Base-by-base conservation (phyloP, 2,888 invertebrate species). In the Cheilosia impressa region DNA sequence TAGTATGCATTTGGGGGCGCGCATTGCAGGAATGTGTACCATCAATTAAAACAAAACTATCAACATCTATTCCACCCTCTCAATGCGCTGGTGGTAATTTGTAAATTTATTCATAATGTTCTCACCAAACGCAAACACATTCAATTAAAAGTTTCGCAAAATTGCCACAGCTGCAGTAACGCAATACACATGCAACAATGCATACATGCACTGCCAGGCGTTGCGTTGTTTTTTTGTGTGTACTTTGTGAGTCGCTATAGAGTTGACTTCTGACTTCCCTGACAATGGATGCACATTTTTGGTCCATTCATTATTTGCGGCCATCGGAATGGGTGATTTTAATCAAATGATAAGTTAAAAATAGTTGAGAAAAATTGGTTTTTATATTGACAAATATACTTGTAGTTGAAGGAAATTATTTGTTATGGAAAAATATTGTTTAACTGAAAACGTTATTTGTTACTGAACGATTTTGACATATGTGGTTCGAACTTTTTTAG, bases 1-100 rank as follows among this genome's bases (percentile, higher is more conserved):
- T n/a, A 15, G 2, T 45, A n/a, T 34, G 38, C 13, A 15, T 27
- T 15, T 45, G n/a, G 15, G 15, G 15, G n/a, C 15, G 17, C 45
- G 13, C 27, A 7, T 31, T 38, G 38, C n/a, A 17, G 22, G 1
- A 22, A 38, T 34, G 7, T 27, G n/a, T 22, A 41, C 57, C 55
- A n/a, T 41, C 38, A 66, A 57, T 66, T 57, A 75, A 65, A 50
- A 65, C 57, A 15, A 24, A 65, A 75, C 66, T 58, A 75, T 45
- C 47, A 50, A 57, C 38, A 38, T 3, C 31, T 9, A 7, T 38
- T 13, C 38, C 38, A 10, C 10, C 55, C 50, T 71, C 50, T 38
- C 50, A 38, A 15, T 34, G 58, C 15, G 38, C 34, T n/a, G 47
- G 55, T 55, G 19, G 13, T 58, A 55, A 63, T 73, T 38, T 60